Evolutionary conservation across 2,797 vertebrate genomes (phyloP), one percentile per base, ranked within the genome.

Genomic region (Phrynocephalus forsythii): DNA sequence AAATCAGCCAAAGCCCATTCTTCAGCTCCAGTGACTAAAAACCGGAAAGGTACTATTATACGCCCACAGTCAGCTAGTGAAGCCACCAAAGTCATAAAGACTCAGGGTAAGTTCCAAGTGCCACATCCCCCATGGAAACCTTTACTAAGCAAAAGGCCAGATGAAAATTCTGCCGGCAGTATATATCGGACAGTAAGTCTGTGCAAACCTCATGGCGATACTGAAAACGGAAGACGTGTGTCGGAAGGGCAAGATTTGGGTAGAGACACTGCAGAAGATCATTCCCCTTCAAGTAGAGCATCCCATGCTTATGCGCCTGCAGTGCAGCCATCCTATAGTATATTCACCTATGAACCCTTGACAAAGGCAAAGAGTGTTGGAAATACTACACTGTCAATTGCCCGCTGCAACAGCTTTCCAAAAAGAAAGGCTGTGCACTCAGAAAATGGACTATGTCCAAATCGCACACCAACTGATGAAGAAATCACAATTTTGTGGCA

Each of bases 401-500:
- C 89, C 90, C 96, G 93, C 79, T 96, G 92, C n/a, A 89, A 79
- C 44, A 88, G 83, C 82, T 91, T 91, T 72, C 44, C 87, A 18
- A 97, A 96, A 67, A 95, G 86, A 93, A 94, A 86, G 87, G 86
- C 87, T 88, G 44, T 87, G 83, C 93, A 84, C 71, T 85, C 91
- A 93, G 96, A 97, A 92, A 97, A 95, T 52, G 94, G 93, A 88
- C 94, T 97, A 56, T 91, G 93, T 92, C 93, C 97, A 88, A 93
- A 96, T 83, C 96, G 88, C 87, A 97, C 94, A 56, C 97, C 97
- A 92, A 97, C 97, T 83, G 97, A 98, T 93, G 98, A 98, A 91
- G 97, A 98, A 95, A 98, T 98, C 92, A 93, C 96, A 79, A 90
- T 96, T 90, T 95, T 97, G 60, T 97, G 97, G 97, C 95, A 96